Evolutionary conservation across 2,888 invertebrate genomes (phyloP), one percentile per base, ranked within the genome.

Genomic region (Sericinus montela): DNA sequence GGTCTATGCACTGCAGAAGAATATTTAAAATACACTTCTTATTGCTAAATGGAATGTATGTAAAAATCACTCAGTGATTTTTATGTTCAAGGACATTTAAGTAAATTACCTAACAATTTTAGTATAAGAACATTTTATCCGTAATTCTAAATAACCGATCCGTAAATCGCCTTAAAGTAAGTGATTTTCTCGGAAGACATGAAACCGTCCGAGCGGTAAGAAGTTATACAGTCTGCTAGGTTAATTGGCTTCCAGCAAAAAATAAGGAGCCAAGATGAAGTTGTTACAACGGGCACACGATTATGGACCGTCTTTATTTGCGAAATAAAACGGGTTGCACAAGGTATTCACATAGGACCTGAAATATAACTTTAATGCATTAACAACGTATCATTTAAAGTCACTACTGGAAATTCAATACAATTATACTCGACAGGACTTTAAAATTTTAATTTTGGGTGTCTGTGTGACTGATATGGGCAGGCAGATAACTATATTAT

Each of bases 171-270:
- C n/a, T 35, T 25, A 15, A 41, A 34, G 34, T 44, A 47, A 45
- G 41, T 53, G 19, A 55, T 52, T 54, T 57, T 48, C 51, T 51
- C 44, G 46, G 49, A 52, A 49, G 52, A 55, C 45, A 53, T 49
- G 30, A 48, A 56, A 28, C 25, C 39, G 30, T 23, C 46, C 39
- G 49, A 45, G 49, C 49, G 51, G 32, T 39, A 53, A 43, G 51
- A 46, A 53, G 48, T 53, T 67, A 67, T 65, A 60, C 67, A 59
- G 72, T 72, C 74, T 73, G 61, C 51, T 59, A 60, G 58, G 52
- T 62, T 67, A 62, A 72, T 72, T 62, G 57, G 47, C 41, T 43
- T 45, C 42, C 19, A 23, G 29, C 32, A 48, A 54, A 58, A 56
- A 49, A 57, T 39, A 50, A 46, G 50, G 48, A 47, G 10, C 15